Evolutionary conservation across 2,113 vertebrate genomes (phyloP).

Genomic region (Cercocebus atys): DNA sequence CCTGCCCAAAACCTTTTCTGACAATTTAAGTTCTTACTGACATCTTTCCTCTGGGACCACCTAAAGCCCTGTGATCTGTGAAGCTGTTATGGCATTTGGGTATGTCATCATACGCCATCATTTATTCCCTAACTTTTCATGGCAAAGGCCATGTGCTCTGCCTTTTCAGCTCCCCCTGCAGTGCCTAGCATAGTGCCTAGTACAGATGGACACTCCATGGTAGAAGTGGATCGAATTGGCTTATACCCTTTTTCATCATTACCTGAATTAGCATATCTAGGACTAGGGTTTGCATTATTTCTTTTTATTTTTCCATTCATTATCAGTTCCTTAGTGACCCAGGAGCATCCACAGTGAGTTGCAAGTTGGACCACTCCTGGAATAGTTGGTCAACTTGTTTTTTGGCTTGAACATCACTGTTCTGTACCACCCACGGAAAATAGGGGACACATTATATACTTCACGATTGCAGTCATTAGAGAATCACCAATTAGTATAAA

Average conservation of each 20-base stretch:
- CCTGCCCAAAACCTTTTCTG: not conserved
- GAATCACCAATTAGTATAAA: constrained; percentile 17
- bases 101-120: not conserved
- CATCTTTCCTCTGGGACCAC: not conserved
- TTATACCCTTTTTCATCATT: not conserved
- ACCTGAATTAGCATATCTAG: not conserved
- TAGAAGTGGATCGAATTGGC: not conserved
- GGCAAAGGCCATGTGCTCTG: not conserved
- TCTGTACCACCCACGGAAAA: not conserved
- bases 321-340: not conserved
- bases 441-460: not conserved
- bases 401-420: not conserved
- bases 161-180: not conserved
- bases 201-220: not conserved
- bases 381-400: not conserved
- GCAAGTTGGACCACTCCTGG: not conserved
- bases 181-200: not conserved
- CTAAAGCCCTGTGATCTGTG: not conserved
- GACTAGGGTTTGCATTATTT: not conserved
- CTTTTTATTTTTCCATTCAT: not conserved
- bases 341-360: not conserved
- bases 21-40: not conserved
- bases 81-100: not conserved
- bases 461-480: not conserved
- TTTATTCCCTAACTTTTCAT: not conserved